These are phyloP conservation scores for Psammodynastes pulverulentus DNA, from an alignment of 2,113 vertebrate genomes.

Conservation along the genomic window DNA sequence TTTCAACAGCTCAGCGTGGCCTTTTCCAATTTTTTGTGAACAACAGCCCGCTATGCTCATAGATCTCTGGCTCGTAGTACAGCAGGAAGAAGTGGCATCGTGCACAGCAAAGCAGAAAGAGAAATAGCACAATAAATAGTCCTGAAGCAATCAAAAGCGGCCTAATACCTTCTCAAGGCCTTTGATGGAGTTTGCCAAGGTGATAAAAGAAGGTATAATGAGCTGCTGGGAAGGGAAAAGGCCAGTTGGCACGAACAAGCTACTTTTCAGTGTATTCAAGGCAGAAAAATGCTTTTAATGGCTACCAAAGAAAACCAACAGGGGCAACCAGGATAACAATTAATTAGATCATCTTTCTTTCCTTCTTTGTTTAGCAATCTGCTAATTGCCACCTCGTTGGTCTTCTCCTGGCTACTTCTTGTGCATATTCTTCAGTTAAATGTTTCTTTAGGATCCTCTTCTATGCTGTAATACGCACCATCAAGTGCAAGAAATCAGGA, in stretches of 20 bases:
- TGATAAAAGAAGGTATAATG: not conserved
- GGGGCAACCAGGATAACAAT: not conserved
- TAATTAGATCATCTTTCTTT: not conserved
- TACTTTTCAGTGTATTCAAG: not conserved
- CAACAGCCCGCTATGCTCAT: not conserved
- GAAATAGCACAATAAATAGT: not conserved
- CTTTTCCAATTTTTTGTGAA: conserved; percentile 12
- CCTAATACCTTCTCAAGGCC: not conserved
- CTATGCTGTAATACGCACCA: not conserved
- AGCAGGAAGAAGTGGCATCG: not conserved
- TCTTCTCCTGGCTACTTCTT: not conserved
- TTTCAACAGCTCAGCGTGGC: conserved; percentile 20
- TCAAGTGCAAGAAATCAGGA: not conserved
- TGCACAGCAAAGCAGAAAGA: not conserved
- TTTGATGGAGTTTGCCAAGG: not conserved
- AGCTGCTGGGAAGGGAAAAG: not conserved
- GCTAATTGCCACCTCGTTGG: not conserved
- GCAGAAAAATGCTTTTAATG: not conserved
- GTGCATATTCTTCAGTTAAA: not conserved
- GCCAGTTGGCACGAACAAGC: not conserved
- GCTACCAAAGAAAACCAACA: not conserved
- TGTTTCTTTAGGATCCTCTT: not conserved
- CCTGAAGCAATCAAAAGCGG: not conserved
- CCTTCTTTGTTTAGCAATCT: not conserved
- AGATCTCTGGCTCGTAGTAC: not conserved